Evolutionary conservation across 2,888 invertebrate genomes (phyloP).

Genomic region (Diarsia mendica): DNA sequence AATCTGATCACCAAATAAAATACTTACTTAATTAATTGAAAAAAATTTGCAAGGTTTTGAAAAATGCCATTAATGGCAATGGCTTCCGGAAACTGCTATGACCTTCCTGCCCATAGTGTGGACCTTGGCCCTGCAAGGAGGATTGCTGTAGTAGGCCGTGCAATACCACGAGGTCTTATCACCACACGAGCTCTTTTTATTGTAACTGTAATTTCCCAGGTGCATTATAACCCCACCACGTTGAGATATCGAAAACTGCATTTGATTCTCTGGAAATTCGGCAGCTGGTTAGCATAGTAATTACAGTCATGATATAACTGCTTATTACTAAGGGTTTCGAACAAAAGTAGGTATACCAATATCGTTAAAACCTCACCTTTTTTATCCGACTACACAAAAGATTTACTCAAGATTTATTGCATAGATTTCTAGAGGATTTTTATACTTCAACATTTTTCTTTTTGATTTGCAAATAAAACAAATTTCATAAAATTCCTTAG

Average conservation of each 20-base stretch:
- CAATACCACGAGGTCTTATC: slow-evolving; percentile 70
- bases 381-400: neutral
- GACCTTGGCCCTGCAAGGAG: slow-evolving; percentile 68
- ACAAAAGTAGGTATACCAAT: neutral
- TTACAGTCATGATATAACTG: neutral
- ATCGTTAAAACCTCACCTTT: neutral
- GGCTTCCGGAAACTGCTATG: slow-evolving; percentile 41
- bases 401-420: neutral
- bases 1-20: slow-evolving; percentile 16
- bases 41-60: neutral
- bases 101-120: slow-evolving; percentile 53
- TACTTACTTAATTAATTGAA: neutral
- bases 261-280: slow-evolving; percentile 42
- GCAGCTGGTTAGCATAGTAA: slow-evolving; percentile 40
- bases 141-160: slow-evolving; percentile 66
- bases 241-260: slow-evolving; percentile 67
- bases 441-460: too few species aligned
- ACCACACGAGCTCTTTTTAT: slow-evolving; percentile 61
- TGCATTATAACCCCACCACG: slow-evolving; percentile 73
- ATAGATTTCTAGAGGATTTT: neutral
- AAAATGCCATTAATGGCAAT: slow-evolving; percentile 46
- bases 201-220: slow-evolving; percentile 68
- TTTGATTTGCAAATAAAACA: neutral
- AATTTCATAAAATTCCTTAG: too few species aligned
- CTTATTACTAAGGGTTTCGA: neutral